Percentiles rank a stretch among this genome's conserved stretches.
These are phyloP conservation scores for Drosophila gaucha DNA, from an alignment of 2,888 invertebrate species.

Conservation along the genomic window DNA sequence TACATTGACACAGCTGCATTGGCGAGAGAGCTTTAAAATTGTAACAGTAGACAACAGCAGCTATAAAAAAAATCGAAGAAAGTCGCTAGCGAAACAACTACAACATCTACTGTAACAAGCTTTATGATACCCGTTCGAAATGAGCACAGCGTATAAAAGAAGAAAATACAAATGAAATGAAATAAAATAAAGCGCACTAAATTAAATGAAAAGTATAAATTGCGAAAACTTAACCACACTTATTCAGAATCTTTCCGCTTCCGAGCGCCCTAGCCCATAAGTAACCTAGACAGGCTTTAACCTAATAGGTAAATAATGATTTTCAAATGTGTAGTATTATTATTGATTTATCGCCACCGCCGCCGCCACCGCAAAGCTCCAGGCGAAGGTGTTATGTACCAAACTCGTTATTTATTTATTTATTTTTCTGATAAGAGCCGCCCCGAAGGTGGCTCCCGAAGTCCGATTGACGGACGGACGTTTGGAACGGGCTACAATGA, in stretches of 20 bases:
- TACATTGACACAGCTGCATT: constrained; percentile 66
- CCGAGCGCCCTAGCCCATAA: constrained; percentile 5
- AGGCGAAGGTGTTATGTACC: constrained; percentile 71
- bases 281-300: constrained; percentile 32
- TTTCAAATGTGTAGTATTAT: constrained; percentile 64
- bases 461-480: constrained; percentile 8
- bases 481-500: constrained; percentile 30
- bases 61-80: constrained; percentile 69
- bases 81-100: constrained; percentile 68
- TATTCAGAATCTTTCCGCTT: constrained; percentile 46
- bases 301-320: constrained; percentile 63
- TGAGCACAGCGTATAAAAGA: constrained; percentile 63
- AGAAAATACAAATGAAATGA: constrained; percentile 12
- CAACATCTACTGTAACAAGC: constrained; percentile 66
- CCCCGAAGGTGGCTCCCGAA: constrained; percentile 19
- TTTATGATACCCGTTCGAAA: constrained; percentile 68
- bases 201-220: constrained; percentile 76
- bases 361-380: constrained; percentile 37
- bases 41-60: constrained; percentile 68
- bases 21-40: constrained; percentile 69
- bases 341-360: constrained; percentile 71
- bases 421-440: constrained; percentile 75
- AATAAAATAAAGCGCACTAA: constrained; percentile 60
- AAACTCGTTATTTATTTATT: constrained; percentile 73
- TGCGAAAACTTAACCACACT: constrained; percentile 70